Evolutionary conservation across 2,113 vertebrate species (phyloP).

Genomic region (Sclerurus mexicanus): DNA sequence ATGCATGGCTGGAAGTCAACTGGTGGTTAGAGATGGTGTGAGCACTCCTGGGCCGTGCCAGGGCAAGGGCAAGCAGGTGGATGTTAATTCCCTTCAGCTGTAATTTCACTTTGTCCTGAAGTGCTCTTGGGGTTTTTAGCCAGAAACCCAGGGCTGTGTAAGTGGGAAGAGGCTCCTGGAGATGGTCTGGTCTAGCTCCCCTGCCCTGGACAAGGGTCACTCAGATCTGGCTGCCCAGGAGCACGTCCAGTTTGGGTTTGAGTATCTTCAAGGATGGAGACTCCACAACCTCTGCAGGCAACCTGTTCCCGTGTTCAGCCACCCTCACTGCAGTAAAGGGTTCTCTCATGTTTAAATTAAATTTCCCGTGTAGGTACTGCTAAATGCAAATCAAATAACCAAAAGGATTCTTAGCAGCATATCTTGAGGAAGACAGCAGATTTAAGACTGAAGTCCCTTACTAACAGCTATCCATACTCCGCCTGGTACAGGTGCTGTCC

Average conservation of each 20-base stretch:
- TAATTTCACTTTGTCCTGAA: neutral
- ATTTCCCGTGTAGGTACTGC: neutral
- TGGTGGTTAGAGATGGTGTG: neutral
- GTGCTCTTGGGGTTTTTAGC: neutral
- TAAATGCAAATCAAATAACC: neutral
- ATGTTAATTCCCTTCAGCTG: neutral
- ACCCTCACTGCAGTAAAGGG: neutral
- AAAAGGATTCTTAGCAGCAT: neutral
- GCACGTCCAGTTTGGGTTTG: neutral
- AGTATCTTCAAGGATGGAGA: neutral
- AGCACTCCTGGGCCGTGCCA: neutral
- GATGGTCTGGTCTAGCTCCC: neutral
- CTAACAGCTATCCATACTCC: neutral
- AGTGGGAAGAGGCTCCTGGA: neutral
- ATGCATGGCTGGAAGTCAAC: neutral
- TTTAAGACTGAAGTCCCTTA: neutral
- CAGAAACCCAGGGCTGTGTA: neutral
- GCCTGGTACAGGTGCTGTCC: neutral
- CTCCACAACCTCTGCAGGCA: neutral
- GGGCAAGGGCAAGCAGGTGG: neutral
- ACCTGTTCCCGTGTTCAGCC: neutral
- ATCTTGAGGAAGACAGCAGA: neutral
- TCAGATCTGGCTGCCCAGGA: neutral
- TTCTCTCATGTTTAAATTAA: neutral
- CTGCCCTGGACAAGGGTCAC: neutral